A percentile compares a stretch with the other conserved stretches of the same genome.
These are phyloP conservation scores for Morpho deidamia DNA, from an alignment of 2,888 invertebrate genomes.

Conservation along the genomic window DNA sequence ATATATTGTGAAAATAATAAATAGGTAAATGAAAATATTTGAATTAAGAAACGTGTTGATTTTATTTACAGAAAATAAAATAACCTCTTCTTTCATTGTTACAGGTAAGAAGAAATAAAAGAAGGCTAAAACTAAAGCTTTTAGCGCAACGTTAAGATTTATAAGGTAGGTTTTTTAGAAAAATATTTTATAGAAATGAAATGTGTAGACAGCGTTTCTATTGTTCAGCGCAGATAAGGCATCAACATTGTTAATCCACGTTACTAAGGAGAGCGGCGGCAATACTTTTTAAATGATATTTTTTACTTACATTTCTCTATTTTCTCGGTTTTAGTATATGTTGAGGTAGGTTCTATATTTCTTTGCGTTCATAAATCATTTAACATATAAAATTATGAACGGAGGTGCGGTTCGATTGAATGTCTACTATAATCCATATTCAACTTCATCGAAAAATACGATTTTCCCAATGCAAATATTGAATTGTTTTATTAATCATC, in stretches of 20 bases:
- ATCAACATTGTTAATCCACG: slow-evolving; percentile 10
- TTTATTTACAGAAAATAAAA: neutral
- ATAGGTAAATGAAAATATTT: too few relatives aligned
- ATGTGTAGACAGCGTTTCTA: slow-evolving; percentile 5
- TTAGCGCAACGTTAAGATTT: neutral
- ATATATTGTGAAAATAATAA: too few relatives aligned
- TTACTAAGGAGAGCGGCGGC: neutral
- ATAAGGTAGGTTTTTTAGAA: slow-evolving; percentile 8
- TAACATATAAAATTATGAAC: too few relatives aligned
- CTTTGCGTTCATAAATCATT: too few relatives aligned
- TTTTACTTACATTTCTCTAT: neutral
- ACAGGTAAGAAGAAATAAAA: slow-evolving; percentile 6
- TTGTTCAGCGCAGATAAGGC: slow-evolving; percentile 7
- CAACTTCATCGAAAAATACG: too few relatives aligned
- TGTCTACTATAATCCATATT: too few relatives aligned
- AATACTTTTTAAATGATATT: neutral
- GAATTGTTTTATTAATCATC: too few relatives aligned
- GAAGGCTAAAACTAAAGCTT: neutral
- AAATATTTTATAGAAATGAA: slow-evolving; percentile 5
- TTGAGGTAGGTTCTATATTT: too few relatives aligned
- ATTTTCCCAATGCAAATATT: too few relatives aligned
- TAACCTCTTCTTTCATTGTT: neutral
- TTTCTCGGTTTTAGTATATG: neutral
- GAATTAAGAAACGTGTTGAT: neutral
- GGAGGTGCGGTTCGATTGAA: too few relatives aligned